Evolutionary conservation across 23 tunicate genomes (phyloP), one percentile per base, ranked within the genome.

Genomic region (Botrylloides violaceus): DNA sequence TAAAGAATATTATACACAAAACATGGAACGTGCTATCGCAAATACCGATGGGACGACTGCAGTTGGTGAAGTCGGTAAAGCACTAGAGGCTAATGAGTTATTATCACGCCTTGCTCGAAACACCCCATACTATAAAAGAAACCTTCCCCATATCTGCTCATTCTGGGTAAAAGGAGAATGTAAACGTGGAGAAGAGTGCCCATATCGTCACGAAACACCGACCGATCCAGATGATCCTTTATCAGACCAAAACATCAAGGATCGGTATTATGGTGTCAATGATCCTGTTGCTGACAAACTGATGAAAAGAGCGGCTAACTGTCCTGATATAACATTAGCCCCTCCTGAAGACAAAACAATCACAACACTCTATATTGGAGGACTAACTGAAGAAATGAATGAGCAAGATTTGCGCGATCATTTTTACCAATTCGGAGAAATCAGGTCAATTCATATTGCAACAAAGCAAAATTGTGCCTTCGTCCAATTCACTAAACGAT

Each of bases 161-260:
- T 95, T 95, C 66, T 95, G 99, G 99, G 99, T 95, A 25, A 95
- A 95, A 72, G 99, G 99, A 15, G 96, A 87, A 72, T 95, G 99
- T 65, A 84, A 90, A 75, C 59, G 99, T 19, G 99, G 99, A 7
- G 99, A 95, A 50, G 99, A 95, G 49, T 95, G 99, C 59, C 99
- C 99, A 2, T 95, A 95, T 75, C 73, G 95, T 85, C 99, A 95
- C 65, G 99, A 95, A 49, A 87, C 87, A 55, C 99, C 99, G 36
- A 82, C 99, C 2, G 99, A 95, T 82, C 99, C 99, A n/a, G 99
- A 95, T 34, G 99, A 95, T 65, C 99, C 99, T 3, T 66, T 95
- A 6, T 79, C 99, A 2, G 99, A 87, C 59, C 99, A 95, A 68
- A 95, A 95, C 86, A 95, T 95, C 58, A 90, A 87, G 64, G 99